Conservation (phyloP, 2,113 vertebrate species). For the Alethe castanea region DNA sequence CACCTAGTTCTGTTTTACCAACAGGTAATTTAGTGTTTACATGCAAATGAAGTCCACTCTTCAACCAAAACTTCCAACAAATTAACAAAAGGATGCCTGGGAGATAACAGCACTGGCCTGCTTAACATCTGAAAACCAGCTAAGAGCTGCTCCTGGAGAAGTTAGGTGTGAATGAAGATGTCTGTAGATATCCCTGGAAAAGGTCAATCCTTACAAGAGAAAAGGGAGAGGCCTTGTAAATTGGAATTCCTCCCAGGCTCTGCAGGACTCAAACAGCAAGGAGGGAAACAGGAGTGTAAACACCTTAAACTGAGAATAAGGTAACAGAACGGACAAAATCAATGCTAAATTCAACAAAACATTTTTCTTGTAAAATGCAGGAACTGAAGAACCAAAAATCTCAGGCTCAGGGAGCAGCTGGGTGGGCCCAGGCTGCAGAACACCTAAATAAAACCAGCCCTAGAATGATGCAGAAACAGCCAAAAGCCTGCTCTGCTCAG, state of each 20-base stretch:
- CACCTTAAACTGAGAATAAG: neutral
- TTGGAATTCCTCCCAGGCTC: neutral
- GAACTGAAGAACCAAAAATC: neutral
- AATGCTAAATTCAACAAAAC: neutral
- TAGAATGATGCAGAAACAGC: neutral
- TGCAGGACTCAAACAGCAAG: neutral
- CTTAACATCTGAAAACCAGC: neutral
- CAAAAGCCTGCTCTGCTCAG: neutral
- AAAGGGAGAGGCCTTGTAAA: neutral
- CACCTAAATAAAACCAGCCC: neutral
- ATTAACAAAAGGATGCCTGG: neutral
- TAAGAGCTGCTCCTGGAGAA: neutral
- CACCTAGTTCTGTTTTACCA: neutral
- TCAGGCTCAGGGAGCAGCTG: neutral
- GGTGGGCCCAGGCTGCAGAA: neutral
- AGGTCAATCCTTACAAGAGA: neutral
- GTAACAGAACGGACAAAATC: accelerated
- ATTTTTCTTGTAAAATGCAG: neutral
- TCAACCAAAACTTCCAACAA: neutral
- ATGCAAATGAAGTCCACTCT: neutral
- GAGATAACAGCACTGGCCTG: neutral
- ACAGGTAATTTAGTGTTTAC: neutral
- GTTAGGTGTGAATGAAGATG: neutral
- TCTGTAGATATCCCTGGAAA: neutral
- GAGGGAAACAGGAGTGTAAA: neutral